These are phyloP conservation scores for Epirrhoe tristata DNA, from an alignment of 2,888 invertebrate genomes.

Conservation along the genomic window DNA sequence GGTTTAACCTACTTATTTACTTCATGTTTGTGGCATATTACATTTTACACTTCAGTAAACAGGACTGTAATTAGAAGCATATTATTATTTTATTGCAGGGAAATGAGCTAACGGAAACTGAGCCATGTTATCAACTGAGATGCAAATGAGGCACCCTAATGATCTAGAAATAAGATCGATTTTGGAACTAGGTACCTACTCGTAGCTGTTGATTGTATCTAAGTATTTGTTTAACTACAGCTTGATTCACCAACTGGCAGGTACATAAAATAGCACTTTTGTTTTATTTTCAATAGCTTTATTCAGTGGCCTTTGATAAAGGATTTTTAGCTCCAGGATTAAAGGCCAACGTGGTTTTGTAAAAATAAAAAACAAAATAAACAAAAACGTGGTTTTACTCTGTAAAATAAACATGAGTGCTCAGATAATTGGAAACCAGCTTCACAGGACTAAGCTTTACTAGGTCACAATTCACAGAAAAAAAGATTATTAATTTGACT, in stretches of 20 bases:
- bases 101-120: too few species aligned
- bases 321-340: neutral
- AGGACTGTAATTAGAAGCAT: neutral
- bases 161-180: too few species aligned
- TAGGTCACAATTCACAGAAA: neutral
- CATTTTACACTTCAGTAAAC: too few species aligned
- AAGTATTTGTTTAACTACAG: too few species aligned
- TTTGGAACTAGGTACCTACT: too few species aligned
- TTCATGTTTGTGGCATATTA: neutral
- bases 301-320: neutral
- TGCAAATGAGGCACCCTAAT: too few species aligned
- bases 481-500: too few species aligned
- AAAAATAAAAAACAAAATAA: constrained; percentile 7
- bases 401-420: constrained; percentile 7
- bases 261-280: too few species aligned
- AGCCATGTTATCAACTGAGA: too few species aligned
- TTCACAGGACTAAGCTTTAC: constrained; percentile 3
- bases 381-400: constrained; percentile 11
- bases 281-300: neutral
- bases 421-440: constrained; percentile 15
- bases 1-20: neutral
- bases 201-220: too few species aligned
- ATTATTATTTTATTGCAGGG: neutral
- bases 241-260: too few species aligned
- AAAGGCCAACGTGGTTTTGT: neutral